Evolutionary conservation across 1,140 invertebrate species (phyloP).

Genomic region (Drosophila saltans): DNA sequence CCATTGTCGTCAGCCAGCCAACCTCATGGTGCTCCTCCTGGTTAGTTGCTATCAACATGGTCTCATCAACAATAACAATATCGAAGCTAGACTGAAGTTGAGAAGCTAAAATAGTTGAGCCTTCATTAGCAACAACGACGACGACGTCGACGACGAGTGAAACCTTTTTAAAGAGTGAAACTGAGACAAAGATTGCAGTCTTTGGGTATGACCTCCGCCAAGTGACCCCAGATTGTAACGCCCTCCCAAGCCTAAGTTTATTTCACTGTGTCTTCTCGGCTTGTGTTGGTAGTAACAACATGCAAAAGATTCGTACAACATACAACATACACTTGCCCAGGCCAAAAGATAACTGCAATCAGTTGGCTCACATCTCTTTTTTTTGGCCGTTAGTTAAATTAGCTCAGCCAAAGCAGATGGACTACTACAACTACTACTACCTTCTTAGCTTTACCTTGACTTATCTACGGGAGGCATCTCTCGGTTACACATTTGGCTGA

Average conservation of each 20-base stretch:
- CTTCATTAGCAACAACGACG: slow-evolving; percentile 53
- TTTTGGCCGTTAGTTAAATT: slow-evolving; percentile 69
- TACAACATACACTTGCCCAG: slow-evolving; percentile 35
- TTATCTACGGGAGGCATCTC: slow-evolving; percentile 69
- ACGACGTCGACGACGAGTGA: slow-evolving; percentile 60
- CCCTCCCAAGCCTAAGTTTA: slow-evolving; percentile 60
- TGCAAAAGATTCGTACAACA: slow-evolving; percentile 61
- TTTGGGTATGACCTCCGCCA: slow-evolving; percentile 62
- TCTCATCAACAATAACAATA: slow-evolving; percentile 81
- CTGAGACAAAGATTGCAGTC: slow-evolving; percentile 60
- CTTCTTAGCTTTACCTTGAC: slow-evolving; percentile 50
- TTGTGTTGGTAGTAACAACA: slow-evolving; percentile 20
- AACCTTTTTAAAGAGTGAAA: slow-evolving; percentile 82
- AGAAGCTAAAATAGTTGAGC: slow-evolving; percentile 31
- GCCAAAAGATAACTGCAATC: slow-evolving; percentile 33
- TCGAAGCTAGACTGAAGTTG: slow-evolving; percentile 54
- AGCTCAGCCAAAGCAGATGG: slow-evolving; percentile 46
- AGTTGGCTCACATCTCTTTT: slow-evolving; percentile 23
- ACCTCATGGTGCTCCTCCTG: slow-evolving; percentile 18
- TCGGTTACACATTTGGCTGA: slow-evolving; percentile 77
- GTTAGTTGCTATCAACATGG: slow-evolving; percentile 59
- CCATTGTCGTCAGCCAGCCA: slow-evolving; percentile 38
- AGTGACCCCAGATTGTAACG: slow-evolving; percentile 77
- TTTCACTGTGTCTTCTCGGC: not conserved
- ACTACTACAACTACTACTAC: slow-evolving; percentile 39